Percentiles rank a stretch among this genome's conserved stretches.
These are phyloP conservation scores for Urocynchramus pylzowi DNA, from an alignment of 2,113 vertebrate species.

Conservation along the genomic window DNA sequence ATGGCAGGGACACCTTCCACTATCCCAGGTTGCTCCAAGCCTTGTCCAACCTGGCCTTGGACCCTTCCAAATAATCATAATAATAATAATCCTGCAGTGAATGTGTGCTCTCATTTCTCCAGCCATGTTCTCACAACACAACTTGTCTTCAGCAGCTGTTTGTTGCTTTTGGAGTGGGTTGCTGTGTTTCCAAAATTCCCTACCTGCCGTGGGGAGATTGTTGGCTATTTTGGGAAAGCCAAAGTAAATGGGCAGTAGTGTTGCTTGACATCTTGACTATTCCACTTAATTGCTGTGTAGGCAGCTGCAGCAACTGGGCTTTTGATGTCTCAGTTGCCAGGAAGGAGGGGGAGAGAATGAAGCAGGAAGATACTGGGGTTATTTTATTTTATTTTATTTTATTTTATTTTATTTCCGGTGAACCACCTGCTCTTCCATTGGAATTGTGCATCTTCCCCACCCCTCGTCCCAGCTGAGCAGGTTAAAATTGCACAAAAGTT, in stretches of 20 bases:
- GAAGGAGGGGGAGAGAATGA: background rate
- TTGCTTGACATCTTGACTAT: slow-evolving; percentile 31
- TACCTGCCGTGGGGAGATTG: background rate
- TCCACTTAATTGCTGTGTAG: slow-evolving; percentile 28
- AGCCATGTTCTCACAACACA: background rate
- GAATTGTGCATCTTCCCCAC: background rate
- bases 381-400: background rate
- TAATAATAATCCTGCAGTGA: background rate
- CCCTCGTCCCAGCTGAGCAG: background rate
- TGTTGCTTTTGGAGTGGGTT: background rate
- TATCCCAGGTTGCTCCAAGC: background rate
- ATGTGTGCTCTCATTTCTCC: background rate
- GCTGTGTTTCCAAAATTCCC: background rate
- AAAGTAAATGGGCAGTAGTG: slow-evolving; percentile 20
- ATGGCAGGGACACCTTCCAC: background rate
- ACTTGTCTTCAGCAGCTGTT: background rate
- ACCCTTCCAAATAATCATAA: background rate
- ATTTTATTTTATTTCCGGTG: background rate
- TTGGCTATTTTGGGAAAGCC: background rate
- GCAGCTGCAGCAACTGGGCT: slow-evolving; percentile 17
- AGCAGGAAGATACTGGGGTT: background rate
- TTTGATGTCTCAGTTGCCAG: slow-evolving; percentile 6
- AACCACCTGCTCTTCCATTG: background rate
- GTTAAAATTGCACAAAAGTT: background rate
- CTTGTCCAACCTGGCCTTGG: background rate